Conservation (phyloP, 2,797 vertebrate genomes). For the Pseudochirops corinnae region DNA sequence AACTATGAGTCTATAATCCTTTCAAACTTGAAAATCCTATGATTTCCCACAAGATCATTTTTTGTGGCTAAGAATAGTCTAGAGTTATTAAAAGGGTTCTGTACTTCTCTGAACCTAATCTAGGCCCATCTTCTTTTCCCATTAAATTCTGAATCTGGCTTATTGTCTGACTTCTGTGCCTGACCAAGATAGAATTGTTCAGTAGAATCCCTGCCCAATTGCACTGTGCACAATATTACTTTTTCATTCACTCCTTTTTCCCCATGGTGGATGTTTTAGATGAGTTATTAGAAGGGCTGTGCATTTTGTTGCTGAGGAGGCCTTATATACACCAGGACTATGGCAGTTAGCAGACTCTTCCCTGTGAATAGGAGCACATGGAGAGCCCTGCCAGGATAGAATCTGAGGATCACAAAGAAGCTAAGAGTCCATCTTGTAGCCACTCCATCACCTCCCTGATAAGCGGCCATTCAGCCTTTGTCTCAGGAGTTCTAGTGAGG, state of each 20-base stretch:
- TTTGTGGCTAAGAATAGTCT: background rate
- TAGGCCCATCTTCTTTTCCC: background rate
- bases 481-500: background rate
- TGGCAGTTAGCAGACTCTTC: background rate
- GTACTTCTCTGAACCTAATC: background rate
- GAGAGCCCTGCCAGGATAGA: no score
- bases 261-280: background rate
- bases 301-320: background rate
- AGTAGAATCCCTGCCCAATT: background rate
- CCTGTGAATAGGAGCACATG: background rate
- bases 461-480: background rate
- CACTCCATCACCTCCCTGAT: background rate
- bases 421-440: background rate
- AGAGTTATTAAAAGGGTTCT: background rate
- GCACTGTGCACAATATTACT: background rate
- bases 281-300: background rate
- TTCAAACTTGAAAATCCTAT: background rate
- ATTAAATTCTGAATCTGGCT: background rate
- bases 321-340: background rate
- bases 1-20: background rate
- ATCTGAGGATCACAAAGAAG: background rate
- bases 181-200: background rate
- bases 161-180: background rate
- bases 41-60: background rate
- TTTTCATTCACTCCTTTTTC: background rate